phyloP scores from a whole-genome alignment of 2,888 invertebrate species.

The Iphiclides podalirius region DNA sequence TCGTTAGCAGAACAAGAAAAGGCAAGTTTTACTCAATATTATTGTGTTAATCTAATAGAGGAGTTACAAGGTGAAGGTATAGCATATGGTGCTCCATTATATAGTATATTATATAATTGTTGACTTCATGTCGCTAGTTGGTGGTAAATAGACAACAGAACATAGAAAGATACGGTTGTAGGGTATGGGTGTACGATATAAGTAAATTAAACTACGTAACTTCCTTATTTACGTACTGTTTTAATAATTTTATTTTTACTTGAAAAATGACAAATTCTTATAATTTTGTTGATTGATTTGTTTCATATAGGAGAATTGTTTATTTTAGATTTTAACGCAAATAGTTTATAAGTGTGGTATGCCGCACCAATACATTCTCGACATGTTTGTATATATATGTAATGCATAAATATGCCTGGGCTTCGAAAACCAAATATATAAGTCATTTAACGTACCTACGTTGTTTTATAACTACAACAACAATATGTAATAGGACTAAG shows the following conservation, averaged over 20 bases:
- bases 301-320: too few species aligned
- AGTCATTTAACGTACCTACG: too few species aligned
- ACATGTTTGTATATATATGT: too few species aligned
- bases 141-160: not conserved
- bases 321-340: not conserved
- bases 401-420: too few species aligned
- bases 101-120: constrained; percentile 5
- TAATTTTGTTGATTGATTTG: too few species aligned
- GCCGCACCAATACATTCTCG: too few species aligned
- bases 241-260: not conserved
- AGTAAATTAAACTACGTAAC: not conserved
- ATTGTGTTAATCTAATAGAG: not conserved
- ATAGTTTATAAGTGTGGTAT: too few species aligned
- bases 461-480: too few species aligned
- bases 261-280: not conserved
- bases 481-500: too few species aligned
- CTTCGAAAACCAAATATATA: too few species aligned
- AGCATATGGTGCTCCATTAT: constrained; percentile 9
- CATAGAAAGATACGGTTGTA: not conserved
- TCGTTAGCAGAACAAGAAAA: not conserved
- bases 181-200: not conserved
- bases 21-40: not conserved
- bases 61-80: not conserved
- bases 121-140: not conserved
- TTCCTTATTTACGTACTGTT: not conserved